phyloP scores from a whole-genome alignment of 2,113 vertebrate species.

The Hirundichthys speculiger region DNA sequence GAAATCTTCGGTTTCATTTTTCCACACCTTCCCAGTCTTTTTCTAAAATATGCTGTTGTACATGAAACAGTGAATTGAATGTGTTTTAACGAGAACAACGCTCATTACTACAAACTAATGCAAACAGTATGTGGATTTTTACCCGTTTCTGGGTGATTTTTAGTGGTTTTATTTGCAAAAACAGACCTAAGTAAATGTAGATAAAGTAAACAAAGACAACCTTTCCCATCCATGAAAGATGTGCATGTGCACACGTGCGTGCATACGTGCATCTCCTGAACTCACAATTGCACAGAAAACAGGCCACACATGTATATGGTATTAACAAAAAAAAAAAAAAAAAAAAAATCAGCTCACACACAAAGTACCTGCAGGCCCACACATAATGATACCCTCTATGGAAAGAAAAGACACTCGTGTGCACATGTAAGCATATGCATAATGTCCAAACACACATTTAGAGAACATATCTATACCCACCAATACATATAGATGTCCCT shows the following conservation, averaged over 20 bases:
- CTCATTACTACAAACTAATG: constrained; percentile 10
- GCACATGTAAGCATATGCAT: constrained; percentile 1
- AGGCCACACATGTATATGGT: constrained; percentile 46
- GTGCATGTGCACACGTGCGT: background rate
- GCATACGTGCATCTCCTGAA: constrained; percentile 10
- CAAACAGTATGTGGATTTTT: constrained; percentile 6
- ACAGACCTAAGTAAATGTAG: constrained; percentile 25
- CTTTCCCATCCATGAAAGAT: constrained; percentile 1
- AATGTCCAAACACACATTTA: background rate
- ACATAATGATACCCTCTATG: constrained; percentile 29
- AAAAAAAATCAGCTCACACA: constrained; percentile 22
- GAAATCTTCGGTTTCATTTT: background rate
- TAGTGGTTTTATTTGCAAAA: constrained; percentile 30
- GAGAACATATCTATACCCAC: constrained; percentile 1
- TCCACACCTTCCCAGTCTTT: background rate
- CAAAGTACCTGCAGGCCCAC: constrained; percentile 31
- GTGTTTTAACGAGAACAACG: constrained; percentile 10
- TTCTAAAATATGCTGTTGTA: background rate
- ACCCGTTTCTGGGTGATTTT: constrained; percentile 6
- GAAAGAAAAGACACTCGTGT: constrained; percentile 11
- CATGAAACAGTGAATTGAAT: background rate
- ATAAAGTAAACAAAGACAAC: constrained; percentile 52
- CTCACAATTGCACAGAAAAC: constrained; percentile 44
- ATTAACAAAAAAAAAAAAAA: constrained; percentile 5
- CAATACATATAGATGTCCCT: background rate